Conservation (phyloP, 2,113 vertebrate genomes). For the Diadophis punctatus region DNA sequence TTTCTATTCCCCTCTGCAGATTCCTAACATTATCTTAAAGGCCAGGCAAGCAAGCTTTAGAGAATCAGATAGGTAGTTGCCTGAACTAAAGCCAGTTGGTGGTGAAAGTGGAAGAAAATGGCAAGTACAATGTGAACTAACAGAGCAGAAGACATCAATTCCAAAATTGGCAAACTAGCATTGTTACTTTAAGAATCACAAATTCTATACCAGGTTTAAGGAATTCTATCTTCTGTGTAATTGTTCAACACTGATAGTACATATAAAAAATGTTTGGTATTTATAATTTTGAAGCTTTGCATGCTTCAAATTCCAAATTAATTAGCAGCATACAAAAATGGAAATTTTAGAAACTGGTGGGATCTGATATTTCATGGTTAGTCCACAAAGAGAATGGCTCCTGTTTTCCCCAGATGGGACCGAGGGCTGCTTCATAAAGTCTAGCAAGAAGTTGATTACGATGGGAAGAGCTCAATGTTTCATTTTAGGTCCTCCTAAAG, state of each 20-base stretch:
- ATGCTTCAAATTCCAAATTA: not conserved
- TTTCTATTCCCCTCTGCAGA: not conserved
- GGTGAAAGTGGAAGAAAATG: not conserved
- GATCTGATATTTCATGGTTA: not conserved
- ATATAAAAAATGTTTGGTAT: not conserved
- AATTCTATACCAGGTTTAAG: not conserved
- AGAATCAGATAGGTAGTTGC: not conserved
- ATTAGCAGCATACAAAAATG: not conserved
- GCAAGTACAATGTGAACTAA: not conserved
- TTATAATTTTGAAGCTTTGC: not conserved
- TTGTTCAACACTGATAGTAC: not conserved
- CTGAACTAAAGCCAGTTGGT: not conserved
- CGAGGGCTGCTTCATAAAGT: not conserved
- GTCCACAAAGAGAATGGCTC: not conserved
- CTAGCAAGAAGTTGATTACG: not conserved
- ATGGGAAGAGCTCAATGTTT: not conserved
- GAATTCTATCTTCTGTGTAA: not conserved
- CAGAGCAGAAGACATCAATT: not conserved
- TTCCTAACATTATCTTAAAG: not conserved
- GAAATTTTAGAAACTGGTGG: not conserved
- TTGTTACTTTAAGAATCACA: not conserved
- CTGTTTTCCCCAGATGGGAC: not conserved
- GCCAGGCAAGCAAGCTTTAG: not conserved
- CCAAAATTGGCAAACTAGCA: not conserved
- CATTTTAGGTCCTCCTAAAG: not conserved